phyloP scores from a whole-genome alignment of 2,797 vertebrate species.

The Erpetoichthys calabaricus region DNA sequence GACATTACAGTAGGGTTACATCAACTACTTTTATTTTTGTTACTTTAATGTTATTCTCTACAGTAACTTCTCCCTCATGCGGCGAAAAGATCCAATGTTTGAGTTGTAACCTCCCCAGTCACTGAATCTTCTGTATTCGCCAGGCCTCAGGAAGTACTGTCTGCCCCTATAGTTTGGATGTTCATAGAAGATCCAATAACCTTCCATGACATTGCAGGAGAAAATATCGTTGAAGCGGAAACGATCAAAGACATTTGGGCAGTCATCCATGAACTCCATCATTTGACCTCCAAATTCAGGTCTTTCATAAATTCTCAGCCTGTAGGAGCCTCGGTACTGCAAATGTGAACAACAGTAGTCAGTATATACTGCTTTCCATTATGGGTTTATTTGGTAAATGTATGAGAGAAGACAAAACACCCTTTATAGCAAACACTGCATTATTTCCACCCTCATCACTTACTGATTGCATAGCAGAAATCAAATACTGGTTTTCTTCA shows the following conservation, averaged over 20 bases:
- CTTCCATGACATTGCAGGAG: conserved; percentile 60
- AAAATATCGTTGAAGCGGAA: conserved; percentile 62
- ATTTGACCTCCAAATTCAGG: conserved; percentile 57
- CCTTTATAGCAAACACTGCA: too few species aligned
- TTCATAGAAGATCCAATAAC: conserved; percentile 66
- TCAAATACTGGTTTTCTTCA: too few species aligned
- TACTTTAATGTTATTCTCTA: too few species aligned
- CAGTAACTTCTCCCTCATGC: conserved; percentile 38
- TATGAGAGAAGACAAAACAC: conserved; percentile 3
- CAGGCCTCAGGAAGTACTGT: conserved; percentile 56
- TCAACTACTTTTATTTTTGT: too few species aligned
- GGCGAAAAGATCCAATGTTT: conserved; percentile 58
- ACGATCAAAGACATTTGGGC: conserved; percentile 61
- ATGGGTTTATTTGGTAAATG: not conserved
- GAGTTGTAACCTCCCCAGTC: conserved; percentile 61
- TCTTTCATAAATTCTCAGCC: conserved; percentile 60
- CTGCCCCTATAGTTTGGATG: conserved; percentile 60
- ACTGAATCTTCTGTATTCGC: conserved; percentile 57
- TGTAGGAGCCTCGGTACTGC: conserved; percentile 56
- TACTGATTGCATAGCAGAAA: too few species aligned
- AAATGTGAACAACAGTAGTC: not conserved
- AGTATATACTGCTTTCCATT: not conserved
- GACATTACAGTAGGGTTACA: too few species aligned
- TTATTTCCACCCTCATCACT: too few species aligned
- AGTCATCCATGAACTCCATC: conserved; percentile 68